Evolutionary conservation across 2,113 vertebrate genomes (phyloP).

Genomic region (Formicarius rufipectus): DNA sequence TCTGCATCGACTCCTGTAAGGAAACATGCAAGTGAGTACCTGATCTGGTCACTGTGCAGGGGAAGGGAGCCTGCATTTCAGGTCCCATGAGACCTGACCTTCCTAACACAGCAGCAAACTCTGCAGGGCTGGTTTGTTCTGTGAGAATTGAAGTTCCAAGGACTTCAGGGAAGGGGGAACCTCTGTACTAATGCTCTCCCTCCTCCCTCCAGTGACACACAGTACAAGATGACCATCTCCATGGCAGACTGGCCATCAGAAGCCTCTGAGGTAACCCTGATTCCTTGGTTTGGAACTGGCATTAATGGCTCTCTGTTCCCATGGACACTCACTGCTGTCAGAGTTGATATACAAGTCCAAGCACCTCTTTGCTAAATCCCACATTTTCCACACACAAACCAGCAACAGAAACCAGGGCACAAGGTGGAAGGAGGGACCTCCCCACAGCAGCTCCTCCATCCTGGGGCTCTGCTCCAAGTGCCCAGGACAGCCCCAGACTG

Average conservation of each 20-base stretch:
- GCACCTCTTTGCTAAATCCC: neutral
- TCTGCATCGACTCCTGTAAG: slow-evolving; percentile 76
- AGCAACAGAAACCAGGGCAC: neutral
- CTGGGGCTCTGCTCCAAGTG: neutral
- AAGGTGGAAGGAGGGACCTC: neutral
- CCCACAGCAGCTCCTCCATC: neutral
- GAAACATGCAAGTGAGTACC: slow-evolving; percentile 82
- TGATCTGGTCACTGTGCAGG: neutral
- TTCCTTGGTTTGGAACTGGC: neutral
- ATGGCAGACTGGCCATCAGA: slow-evolving; percentile 84
- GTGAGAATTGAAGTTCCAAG: neutral
- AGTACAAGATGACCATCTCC: slow-evolving; percentile 84
- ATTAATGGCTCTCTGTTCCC: neutral
- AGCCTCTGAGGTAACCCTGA: slow-evolving; percentile 73
- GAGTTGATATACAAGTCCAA: neutral
- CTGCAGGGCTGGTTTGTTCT: neutral
- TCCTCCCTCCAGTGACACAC: slow-evolving; percentile 72
- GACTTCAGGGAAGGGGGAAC: neutral
- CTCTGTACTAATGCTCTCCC: neutral
- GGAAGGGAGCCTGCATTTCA: neutral
- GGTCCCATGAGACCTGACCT: neutral
- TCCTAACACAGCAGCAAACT: neutral
- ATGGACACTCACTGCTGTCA: rapidly evolving
- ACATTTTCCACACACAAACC: rapidly evolving
- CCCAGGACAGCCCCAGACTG: neutral